Conservation (phyloP, 2,797 vertebrate species). For the Parambassis ranga region DNA sequence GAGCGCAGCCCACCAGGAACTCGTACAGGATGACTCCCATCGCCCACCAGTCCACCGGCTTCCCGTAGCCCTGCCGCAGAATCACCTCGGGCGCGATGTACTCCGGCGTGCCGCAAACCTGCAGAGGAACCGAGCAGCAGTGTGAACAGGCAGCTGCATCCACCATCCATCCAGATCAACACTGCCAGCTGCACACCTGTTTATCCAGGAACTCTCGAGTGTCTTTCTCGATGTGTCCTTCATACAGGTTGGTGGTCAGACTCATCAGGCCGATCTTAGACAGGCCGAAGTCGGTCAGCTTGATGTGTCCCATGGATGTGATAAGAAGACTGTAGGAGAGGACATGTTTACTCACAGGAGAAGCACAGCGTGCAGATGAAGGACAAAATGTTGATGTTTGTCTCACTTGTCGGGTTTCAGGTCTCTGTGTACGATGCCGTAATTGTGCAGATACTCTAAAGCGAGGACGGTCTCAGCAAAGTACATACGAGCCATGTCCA, state of each 20-base stretch:
- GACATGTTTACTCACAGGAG: too few relatives aligned
- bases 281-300: conserved; percentile 95
- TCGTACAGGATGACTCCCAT: conserved; percentile 97
- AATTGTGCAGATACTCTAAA: conserved; percentile 95
- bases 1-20: conserved; percentile 94
- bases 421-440: conserved; percentile 96
- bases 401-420: conserved; percentile 97
- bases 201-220: conserved; percentile 95
- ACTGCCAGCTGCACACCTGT: too few relatives aligned
- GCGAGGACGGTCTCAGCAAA: conserved; percentile 96
- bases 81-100: conserved; percentile 98
- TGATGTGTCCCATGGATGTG: conserved; percentile 97
- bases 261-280: conserved; percentile 99
- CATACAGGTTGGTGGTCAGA: conserved; percentile 94
- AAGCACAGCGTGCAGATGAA: too few relatives aligned
- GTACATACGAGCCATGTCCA: conserved; percentile 96
- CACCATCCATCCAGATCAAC: too few relatives aligned
- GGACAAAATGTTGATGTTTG: neutral
- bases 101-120: conserved; percentile 97
- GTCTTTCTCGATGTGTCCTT: conserved; percentile 97
- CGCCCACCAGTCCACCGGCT: conserved; percentile 98
- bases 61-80: conserved; percentile 95
- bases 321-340: conserved; percentile 87
- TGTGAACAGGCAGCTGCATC: too few relatives aligned
- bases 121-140: too few relatives aligned